Evolutionary conservation across 2,888 invertebrate species (phyloP).

Genomic region (Clusia tigrina): DNA sequence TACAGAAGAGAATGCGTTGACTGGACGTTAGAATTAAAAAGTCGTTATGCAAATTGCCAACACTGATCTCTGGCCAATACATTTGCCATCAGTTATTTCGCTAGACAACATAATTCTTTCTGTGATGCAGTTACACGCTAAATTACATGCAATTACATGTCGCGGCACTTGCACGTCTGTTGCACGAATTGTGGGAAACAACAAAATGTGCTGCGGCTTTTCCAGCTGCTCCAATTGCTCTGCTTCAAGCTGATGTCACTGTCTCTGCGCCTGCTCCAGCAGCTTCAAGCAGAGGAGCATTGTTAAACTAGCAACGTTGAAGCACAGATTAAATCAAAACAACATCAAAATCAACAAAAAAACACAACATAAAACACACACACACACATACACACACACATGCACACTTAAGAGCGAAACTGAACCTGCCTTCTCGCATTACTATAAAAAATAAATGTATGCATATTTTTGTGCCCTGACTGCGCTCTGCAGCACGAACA

Average conservation of each 20-base stretch:
- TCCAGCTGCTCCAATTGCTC: neutral
- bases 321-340: neutral
- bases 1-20: no score
- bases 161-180: constrained; percentile 22
- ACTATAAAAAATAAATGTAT: no score
- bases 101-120: constrained; percentile 51
- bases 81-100: constrained; percentile 34
- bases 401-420: no score
- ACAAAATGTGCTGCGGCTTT: neutral
- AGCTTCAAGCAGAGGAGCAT: no score
- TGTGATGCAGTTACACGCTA: constrained; percentile 54
- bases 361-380: no score
- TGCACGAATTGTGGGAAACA: constrained; percentile 3
- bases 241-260: neutral
- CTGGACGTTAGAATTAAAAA: constrained; percentile 51
- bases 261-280: no score
- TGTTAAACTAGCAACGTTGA: no score
- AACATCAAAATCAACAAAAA: neutral
- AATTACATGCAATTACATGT: constrained; percentile 58
- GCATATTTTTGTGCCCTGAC: no score
- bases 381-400: no score
- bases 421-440: no score
- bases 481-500: neutral
- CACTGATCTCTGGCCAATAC: constrained; percentile 26
- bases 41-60: constrained; percentile 58